Base-by-base conservation (phyloP, 1,140 invertebrate species). In the Drosophila sproati region DNA sequence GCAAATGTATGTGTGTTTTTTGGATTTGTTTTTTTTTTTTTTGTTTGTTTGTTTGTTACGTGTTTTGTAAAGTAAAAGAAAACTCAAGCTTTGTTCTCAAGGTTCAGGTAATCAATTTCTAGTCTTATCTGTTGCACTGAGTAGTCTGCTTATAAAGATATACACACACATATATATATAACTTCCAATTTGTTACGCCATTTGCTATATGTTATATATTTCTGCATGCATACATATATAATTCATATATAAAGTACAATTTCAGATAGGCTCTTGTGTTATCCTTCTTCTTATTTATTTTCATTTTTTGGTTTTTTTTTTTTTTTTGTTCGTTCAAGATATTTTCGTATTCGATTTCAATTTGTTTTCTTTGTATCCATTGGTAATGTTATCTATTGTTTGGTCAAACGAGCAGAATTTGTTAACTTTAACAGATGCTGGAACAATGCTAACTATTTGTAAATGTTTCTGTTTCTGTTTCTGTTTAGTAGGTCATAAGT, bases 101-200 rank as follows among this genome's bases (percentile, higher is more conserved):
- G 85, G 85, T 89, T 89, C 85, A 89, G 85, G 85, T 89, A 89
- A 89, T 89, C 74, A 89, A 89, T 89, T 89, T 89, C 85, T 89
- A 89, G 85, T 89, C 85, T 89, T 89, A 78, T 89, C 81, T 89
- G 85, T 89, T 89, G 81, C 85, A 89, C 85, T 89, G 85, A 89
- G 86, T 89, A 89, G 85, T 89, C 85, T 89, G 85, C 85, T 67
- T 74, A 73, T 73, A 61, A 77, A 66, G 68, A 76, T 71, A 73
- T 48, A 68, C 66, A 69, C 55, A 54, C 45, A 47, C 34, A 43
- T 56, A 32, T 68, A 56, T 55, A 71, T 50, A 55, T 62, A 62
- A 57, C 39, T 68, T 52, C 68, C 34, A 52, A 60, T 74, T 32
- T 74, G 56, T 69, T 57, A 12, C 28, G 51, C 67, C 37, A 5